phyloP scores from a whole-genome alignment of 2,888 invertebrate species.

The Siphlonurus alternatus region DNA sequence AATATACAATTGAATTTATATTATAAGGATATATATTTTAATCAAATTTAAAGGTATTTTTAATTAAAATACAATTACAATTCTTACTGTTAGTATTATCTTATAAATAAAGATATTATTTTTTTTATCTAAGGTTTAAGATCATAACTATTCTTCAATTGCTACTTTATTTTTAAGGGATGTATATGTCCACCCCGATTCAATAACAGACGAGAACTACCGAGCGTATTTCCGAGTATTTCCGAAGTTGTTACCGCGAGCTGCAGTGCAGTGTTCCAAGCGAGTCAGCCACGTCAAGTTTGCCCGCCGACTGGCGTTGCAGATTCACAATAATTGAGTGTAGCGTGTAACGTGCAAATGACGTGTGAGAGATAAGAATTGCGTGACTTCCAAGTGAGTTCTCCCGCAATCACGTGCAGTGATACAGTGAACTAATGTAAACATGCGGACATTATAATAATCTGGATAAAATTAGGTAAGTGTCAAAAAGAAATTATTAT shows the following conservation, averaged over 20 bases:
- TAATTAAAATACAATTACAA: too few species aligned
- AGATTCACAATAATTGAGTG: not conserved
- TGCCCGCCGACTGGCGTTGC: not conserved
- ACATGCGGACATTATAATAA: not conserved
- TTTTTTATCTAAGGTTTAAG: too few species aligned
- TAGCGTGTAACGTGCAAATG: not conserved
- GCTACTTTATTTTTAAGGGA: not conserved
- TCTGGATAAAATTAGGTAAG: too few species aligned
- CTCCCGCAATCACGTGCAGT: not conserved
- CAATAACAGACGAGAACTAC: not conserved
- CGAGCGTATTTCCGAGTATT: not conserved
- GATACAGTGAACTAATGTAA: not conserved
- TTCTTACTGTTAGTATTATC: too few species aligned
- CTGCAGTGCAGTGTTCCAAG: not conserved
- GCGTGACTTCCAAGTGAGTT: not conserved
- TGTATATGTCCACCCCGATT: not conserved
- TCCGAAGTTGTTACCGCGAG: not conserved
- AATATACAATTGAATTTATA: too few species aligned
- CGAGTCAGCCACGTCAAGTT: not conserved
- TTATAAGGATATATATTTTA: too few species aligned
- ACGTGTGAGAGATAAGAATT: not conserved
- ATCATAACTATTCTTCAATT: not conserved
- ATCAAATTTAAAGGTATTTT: too few species aligned
- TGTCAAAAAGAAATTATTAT: too few species aligned
- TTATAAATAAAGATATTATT: too few species aligned